phyloP scores from a whole-genome alignment of 2,888 invertebrate genomes.

The Coelogynopora nodosa region DNA sequence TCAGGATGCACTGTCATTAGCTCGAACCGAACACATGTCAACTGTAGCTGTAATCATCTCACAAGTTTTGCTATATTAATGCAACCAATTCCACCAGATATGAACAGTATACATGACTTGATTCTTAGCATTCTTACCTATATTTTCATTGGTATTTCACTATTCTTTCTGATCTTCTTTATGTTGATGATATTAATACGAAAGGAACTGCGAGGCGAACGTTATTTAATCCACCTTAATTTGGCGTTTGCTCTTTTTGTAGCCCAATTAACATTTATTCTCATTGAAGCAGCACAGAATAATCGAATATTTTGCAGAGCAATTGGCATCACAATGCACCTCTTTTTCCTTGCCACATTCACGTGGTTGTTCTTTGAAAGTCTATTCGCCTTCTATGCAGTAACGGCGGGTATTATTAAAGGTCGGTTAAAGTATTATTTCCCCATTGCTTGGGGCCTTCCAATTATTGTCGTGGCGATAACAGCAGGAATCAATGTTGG shows the following conservation, averaged over 20 bases:
- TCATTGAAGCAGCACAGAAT: conserved; percentile 38
- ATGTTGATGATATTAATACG: conserved; percentile 43
- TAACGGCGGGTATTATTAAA: conserved; percentile 43
- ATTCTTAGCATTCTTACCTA: conserved; percentile 40
- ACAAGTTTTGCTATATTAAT: conserved; percentile 47
- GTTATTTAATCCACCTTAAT: conserved; percentile 48
- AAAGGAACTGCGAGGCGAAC: conserved; percentile 45
- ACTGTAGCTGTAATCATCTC: conserved; percentile 46
- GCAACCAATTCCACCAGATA: conserved; percentile 44
- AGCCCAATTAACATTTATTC: conserved; percentile 45
- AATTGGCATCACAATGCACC: conserved; percentile 46
- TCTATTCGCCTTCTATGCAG: conserved; percentile 47
- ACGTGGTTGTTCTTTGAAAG: conserved; percentile 45
- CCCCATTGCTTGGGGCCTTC: conserved; percentile 45
- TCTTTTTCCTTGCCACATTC: conserved; percentile 45
- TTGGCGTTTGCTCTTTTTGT: conserved; percentile 45
- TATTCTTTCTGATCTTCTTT: conserved; percentile 47
- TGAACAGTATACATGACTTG: conserved; percentile 41
- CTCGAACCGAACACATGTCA: conserved; percentile 45
- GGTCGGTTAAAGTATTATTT: conserved; percentile 45
- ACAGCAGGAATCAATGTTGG: conserved; percentile 44
- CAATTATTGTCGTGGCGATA: conserved; percentile 42
- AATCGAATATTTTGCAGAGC: conserved; percentile 43
- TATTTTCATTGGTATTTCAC: conserved; percentile 38
- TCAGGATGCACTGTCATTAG: conserved; percentile 39